phyloP scores from a whole-genome alignment of 2,797 vertebrate species.

The Sebastes umbrosus region DNA sequence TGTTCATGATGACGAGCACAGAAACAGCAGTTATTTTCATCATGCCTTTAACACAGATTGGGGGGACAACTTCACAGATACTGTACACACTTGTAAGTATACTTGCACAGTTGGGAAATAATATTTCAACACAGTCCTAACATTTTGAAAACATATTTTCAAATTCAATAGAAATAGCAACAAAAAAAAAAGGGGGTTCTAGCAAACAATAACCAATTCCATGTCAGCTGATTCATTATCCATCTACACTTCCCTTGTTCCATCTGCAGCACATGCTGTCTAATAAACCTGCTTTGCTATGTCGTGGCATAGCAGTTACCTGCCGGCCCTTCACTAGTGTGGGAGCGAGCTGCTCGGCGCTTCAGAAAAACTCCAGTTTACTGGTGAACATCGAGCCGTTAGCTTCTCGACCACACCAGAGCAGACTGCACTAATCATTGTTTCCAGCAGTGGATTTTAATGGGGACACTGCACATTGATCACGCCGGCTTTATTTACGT shows the following conservation, averaged over 20 bases:
- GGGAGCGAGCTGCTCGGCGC: slow-evolving; percentile 12
- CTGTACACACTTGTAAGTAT: slow-evolving; percentile 25
- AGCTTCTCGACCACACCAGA: slow-evolving; percentile 4
- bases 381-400: slow-evolving; percentile 13
- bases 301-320: slow-evolving; percentile 14
- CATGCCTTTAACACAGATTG: slow-evolving; percentile 52
- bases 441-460: neutral
- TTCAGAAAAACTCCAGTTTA: slow-evolving; percentile 8
- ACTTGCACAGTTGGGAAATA: slow-evolving; percentile 11
- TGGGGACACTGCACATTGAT: neutral
- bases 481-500: slow-evolving; percentile 8
- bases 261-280: slow-evolving; percentile 65
- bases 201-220: neutral
- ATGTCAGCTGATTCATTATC: slow-evolving; percentile 13
- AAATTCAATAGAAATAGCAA: slow-evolving; percentile 23
- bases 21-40: slow-evolving; percentile 44
- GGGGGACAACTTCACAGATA: slow-evolving; percentile 46
- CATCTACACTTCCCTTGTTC: slow-evolving; percentile 65
- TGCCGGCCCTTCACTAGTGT: slow-evolving; percentile 10
- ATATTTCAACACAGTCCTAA: slow-evolving; percentile 7
- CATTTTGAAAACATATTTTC: slow-evolving; percentile 2
- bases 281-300: slow-evolving; percentile 12
- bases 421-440: neutral
- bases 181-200: slow-evolving; percentile 4
- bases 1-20: slow-evolving; percentile 62